These are phyloP conservation scores for Nettapus auritus DNA, from an alignment of 2,113 vertebrate species.

Conservation along the genomic window DNA sequence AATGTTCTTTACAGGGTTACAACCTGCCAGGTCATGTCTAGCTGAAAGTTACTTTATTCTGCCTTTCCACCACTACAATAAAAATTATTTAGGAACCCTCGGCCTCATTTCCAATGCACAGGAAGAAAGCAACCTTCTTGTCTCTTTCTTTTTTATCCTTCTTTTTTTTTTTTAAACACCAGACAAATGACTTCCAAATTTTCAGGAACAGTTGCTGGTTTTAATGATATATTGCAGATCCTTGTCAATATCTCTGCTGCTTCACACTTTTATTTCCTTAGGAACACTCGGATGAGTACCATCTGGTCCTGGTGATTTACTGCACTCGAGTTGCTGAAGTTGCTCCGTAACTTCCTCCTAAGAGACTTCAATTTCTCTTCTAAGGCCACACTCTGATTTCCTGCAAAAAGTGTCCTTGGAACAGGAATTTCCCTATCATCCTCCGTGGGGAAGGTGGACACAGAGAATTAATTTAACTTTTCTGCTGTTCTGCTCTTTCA, in stretches of 20 bases:
- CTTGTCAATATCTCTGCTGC: slow-evolving; percentile 71
- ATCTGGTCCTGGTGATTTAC: slow-evolving; percentile 80
- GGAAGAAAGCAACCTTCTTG: not conserved
- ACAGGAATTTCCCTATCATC: slow-evolving; percentile 35
- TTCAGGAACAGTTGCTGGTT: slow-evolving; percentile 70
- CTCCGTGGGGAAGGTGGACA: not conserved
- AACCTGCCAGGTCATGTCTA: not conserved
- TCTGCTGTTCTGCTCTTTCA: not conserved
- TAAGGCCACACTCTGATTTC: slow-evolving; percentile 58
- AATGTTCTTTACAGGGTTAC: not conserved
- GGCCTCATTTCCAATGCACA: not conserved
- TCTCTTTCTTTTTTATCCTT: too few species aligned
- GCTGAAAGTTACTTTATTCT: not conserved
- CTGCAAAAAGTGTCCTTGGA: slow-evolving; percentile 64
- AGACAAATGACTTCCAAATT: slow-evolving; percentile 63
- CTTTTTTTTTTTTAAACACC: not conserved
- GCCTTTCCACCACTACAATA: not conserved
- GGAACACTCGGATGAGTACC: slow-evolving; percentile 76
- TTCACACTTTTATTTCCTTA: slow-evolving; percentile 79
- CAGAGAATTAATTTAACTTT: slow-evolving; percentile 1
- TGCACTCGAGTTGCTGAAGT: slow-evolving; percentile 67
- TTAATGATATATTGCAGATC: slow-evolving; percentile 68
- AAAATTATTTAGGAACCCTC: not conserved
- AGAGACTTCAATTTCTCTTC: slow-evolving; percentile 62
- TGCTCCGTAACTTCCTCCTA: slow-evolving; percentile 68